Evolutionary conservation across 2,888 invertebrate species (phyloP).

Genomic region (Cheilosia scutellata): DNA sequence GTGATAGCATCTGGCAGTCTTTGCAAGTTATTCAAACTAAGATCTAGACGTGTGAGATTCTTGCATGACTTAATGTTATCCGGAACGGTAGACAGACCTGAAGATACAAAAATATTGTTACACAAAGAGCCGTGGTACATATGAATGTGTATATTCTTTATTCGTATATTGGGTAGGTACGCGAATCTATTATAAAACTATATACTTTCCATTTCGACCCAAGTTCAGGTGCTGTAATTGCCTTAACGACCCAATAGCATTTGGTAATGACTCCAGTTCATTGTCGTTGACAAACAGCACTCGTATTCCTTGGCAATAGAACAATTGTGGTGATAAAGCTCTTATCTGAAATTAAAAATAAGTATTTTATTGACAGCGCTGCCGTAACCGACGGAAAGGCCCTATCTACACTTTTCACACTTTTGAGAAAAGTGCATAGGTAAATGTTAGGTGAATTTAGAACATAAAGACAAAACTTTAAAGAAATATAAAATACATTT

Average conservation of each 20-base stretch:
- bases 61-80: constrained; percentile 95
- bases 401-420: too few species aligned
- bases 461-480: too few species aligned
- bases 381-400: too few species aligned
- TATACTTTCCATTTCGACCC: constrained; percentile 90
- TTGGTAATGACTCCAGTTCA: constrained; percentile 93
- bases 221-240: constrained; percentile 93
- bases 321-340: constrained; percentile 93
- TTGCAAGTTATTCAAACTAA: constrained; percentile 95
- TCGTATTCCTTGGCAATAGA: constrained; percentile 96
- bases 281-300: constrained; percentile 95
- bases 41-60: constrained; percentile 92
- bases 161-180: too few species aligned
- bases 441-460: too few species aligned
- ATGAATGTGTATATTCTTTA: too few species aligned
- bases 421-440: too few species aligned
- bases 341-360: constrained; percentile 85
- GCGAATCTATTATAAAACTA: neutral
- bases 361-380: neutral
- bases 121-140: too few species aligned
- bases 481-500: too few species aligned
- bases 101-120: neutral
- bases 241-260: constrained; percentile 93
- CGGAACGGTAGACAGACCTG: constrained; percentile 91
- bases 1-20: constrained; percentile 97